A percentile compares a stretch with the other conserved stretches of the same genome.
These are phyloP conservation scores for Disparrhopalites patrizii DNA, from an alignment of 2,888 invertebrate genomes.

Conservation along the genomic window DNA sequence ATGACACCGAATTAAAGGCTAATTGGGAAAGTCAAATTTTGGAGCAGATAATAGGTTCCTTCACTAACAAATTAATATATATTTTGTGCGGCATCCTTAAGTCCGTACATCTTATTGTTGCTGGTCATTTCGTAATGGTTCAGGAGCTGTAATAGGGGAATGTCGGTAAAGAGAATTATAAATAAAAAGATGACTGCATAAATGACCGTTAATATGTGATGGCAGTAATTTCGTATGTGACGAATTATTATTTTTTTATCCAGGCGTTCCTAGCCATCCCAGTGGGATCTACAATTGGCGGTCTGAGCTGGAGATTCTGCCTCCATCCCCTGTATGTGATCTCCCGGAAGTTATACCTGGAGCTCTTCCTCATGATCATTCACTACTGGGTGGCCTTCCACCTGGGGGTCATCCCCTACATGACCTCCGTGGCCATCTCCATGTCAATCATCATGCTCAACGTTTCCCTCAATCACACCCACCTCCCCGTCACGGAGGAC, in stretches of 20 bases:
- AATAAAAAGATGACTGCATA: no score
- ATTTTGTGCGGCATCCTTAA: no score
- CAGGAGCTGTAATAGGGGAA: no score
- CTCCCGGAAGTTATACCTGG: constrained; percentile 26
- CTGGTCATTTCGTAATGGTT: no score
- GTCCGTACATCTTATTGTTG: no score
- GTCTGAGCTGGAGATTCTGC: constrained; percentile 39
- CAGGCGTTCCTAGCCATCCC: constrained; percentile 42
- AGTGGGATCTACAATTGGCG: no score
- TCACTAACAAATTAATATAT: no score
- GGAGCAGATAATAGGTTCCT: no score
- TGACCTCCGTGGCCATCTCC: constrained; percentile 36
- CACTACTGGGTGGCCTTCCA: constrained; percentile 38
- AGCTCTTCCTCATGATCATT: constrained; percentile 35
- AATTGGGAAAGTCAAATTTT: no score
- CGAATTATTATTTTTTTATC: constrained; percentile 32
- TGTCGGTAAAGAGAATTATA: no score
- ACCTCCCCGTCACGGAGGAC: constrained; percentile 37
- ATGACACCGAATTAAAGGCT: no score
- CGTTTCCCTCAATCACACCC: constrained; percentile 42
- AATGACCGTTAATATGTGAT: no score
- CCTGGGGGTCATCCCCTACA: constrained; percentile 33
- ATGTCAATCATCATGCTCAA: constrained; percentile 42
- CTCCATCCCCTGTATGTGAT: constrained; percentile 37
- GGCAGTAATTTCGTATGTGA: not conserved